Percentiles rank a stretch among this genome's conserved stretches.
These are phyloP conservation scores for Cynoglossus semilaevis DNA, from an alignment of 2,113 vertebrate genomes.

Conservation along the genomic window DNA sequence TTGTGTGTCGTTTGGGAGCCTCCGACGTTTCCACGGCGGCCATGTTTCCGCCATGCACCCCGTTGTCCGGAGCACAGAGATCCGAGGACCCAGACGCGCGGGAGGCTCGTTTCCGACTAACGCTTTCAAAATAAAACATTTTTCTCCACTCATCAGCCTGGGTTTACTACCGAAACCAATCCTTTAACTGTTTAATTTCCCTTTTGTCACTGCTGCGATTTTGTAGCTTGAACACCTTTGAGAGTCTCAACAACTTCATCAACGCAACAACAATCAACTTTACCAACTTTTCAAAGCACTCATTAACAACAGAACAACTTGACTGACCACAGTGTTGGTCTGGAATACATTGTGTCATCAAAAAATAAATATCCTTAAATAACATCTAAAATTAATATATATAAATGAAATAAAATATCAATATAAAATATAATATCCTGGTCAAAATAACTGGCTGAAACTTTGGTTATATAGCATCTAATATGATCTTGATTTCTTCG, in stretches of 20 bases:
- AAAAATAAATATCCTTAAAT: no score
- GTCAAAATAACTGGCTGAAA: no score
- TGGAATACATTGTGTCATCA: no score
- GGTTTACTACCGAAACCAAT: not conserved
- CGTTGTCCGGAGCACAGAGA: conserved; percentile 46
- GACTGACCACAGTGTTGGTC: no score
- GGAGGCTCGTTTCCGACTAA: conserved; percentile 26
- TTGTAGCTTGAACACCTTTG: conserved; percentile 7
- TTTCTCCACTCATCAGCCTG: not conserved
- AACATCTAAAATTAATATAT: no score
- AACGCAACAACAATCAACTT: conserved; percentile 10
- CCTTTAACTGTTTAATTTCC: conserved; percentile 20
- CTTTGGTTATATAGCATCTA: no score
- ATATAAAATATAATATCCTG: no score
- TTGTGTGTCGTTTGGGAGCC: conserved; percentile 52
- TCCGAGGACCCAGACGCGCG: conserved; percentile 30
- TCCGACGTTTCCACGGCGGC: conserved; percentile 69
- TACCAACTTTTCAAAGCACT: not conserved
- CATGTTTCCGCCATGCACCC: conserved; percentile 75
- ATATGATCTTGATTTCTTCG: no score
- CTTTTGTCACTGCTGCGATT: conserved; percentile 1
- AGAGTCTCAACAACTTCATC: conserved; percentile 15
- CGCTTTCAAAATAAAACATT: conserved; percentile 58
- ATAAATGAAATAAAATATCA: no score
- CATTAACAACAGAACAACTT: not conserved